Conservation (phyloP, 2,888 invertebrate species). For the Tachina lurida region DNA sequence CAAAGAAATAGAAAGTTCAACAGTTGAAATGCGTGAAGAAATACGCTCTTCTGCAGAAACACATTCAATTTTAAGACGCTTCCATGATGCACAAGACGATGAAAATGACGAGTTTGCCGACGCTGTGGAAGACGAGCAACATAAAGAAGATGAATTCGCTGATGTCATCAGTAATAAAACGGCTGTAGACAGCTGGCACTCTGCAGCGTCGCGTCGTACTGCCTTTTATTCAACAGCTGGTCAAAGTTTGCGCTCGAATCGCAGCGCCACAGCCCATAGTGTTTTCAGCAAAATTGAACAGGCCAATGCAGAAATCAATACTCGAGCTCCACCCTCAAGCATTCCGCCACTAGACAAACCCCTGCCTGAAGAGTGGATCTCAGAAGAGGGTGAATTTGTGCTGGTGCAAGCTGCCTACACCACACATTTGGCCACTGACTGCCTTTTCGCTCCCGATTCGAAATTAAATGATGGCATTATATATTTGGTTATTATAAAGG, state of each 20-base stretch:
- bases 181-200: constrained; percentile 92
- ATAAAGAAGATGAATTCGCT: constrained; percentile 74
- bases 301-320: constrained; percentile 76
- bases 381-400: constrained; percentile 89
- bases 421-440: constrained; percentile 93
- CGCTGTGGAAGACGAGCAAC: constrained; percentile 39
- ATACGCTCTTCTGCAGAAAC: not conserved
- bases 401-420: constrained; percentile 95
- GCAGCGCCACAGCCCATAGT: constrained; percentile 72
- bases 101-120: constrained; percentile 73
- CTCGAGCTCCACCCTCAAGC: constrained; percentile 72
- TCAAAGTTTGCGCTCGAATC: constrained; percentile 86
- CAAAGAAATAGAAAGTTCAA: not conserved
- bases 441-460: constrained; percentile 93
- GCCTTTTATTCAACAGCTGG: constrained; percentile 91
- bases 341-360: constrained; percentile 86
- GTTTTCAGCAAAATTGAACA: constrained; percentile 75
- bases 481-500: constrained; percentile 93
- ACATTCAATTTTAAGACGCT: constrained; percentile 46
- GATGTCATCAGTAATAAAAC: constrained; percentile 77
- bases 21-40: not conserved
- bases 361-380: constrained; percentile 88
- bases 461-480: constrained; percentile 95
- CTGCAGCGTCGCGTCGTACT: constrained; percentile 89
- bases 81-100: constrained; percentile 73